These are phyloP conservation scores for Lasioglossum leucozonium DNA, from an alignment of 2,888 invertebrate genomes.

Conservation along the genomic window DNA sequence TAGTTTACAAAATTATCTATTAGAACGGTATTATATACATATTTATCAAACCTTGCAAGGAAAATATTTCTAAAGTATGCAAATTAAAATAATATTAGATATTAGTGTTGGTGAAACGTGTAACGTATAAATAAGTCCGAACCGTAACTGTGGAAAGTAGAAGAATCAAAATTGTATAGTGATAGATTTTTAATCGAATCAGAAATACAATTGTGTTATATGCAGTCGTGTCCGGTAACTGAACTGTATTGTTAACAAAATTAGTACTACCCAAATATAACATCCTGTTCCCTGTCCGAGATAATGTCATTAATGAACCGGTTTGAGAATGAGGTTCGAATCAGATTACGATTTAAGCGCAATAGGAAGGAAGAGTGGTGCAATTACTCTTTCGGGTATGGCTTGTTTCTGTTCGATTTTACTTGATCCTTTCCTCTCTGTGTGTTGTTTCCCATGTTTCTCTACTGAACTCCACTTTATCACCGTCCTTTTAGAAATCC, in stretches of 20 bases:
- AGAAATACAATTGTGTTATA: neutral
- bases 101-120: neutral
- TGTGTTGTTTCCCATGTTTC: neutral
- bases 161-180: neutral
- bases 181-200: neutral
- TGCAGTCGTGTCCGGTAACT: neutral
- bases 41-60: neutral
- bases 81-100: neutral
- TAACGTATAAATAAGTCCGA: neutral
- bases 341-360: conserved; percentile 14
- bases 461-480: neutral
- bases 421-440: neutral
- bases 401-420: conserved; percentile 9
- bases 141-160: neutral
- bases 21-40: too few relatives aligned
- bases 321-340: neutral
- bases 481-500: neutral
- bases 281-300: neutral
- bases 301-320: conserved; percentile 13
- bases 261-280: neutral
- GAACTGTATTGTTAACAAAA: neutral
- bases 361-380: neutral
- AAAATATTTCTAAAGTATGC: neutral
- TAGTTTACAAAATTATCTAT: neutral
- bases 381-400: neutral